Evolutionary conservation across 2,797 vertebrate genomes (phyloP), one percentile per base, ranked within the genome.

Genomic region (Takifugu rubripes): DNA sequence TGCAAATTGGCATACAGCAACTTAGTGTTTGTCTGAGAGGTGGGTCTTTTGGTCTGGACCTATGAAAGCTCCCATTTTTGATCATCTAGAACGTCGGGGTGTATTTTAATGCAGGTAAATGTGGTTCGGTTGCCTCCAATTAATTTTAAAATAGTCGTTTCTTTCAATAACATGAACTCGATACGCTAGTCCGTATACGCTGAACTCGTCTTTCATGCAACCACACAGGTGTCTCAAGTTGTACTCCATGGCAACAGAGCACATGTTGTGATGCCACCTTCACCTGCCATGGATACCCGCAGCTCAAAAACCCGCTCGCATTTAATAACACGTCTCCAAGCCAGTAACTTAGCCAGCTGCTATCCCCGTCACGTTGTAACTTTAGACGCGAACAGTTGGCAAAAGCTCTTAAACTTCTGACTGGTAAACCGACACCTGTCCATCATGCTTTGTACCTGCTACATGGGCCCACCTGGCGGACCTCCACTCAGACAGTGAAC

Each of bases 291-390:
- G 44, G 52, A 56, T 27, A 10, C 33, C 11, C 9, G 3, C 27
- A 7, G 26, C 55, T 47, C n/a, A 31, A 52, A 40, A 59, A 2
- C 61, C 33, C 1, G 8, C 33, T 33, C 36, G 3, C 36, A 5
- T 40, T 40, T 40, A 40, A 40, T 40, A 12, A 40, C 56, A 49
- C 55, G 64, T 73, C 62, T 65, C 74, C 42, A 57, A 61, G 26
- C 3, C 27, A 47, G 51, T 58, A 52, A 52, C 36, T 63, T 12
- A 50, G 65, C 67, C 70, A 59, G 69, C 72, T 70, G 67, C 59
- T 61, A 11, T 66, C 56, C 67, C 52, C 51, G 49, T 64, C 52
- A 54, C 14, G 46, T 45, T 68, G 75, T 74, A 80, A 77, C 21
- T 12, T 56, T 58, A 78, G 60, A 73, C 61, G 14, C 54, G 42